phyloP scores from a whole-genome alignment of 2,113 vertebrate genomes.

The Eleginops maclovinus region DNA sequence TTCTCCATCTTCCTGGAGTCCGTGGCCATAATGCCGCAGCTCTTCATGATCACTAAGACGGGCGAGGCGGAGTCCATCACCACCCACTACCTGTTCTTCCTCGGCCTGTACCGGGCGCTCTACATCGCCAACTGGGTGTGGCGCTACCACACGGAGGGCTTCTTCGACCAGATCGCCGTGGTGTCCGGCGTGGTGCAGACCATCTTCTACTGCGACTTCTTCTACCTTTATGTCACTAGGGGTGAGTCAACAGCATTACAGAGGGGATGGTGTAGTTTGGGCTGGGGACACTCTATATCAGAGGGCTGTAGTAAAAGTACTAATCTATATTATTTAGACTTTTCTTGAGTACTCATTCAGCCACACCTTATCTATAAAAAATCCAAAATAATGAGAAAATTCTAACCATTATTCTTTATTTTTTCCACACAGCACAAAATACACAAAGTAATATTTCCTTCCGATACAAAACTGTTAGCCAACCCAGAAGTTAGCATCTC shows the following conservation, averaged over 20 bases:
- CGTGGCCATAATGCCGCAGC: constrained; percentile 96
- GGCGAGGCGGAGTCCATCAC: constrained; percentile 98
- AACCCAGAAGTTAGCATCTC: too few relatives aligned
- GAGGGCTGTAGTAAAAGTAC: not conserved
- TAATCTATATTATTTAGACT: not conserved
- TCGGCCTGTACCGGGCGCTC: constrained; percentile 94
- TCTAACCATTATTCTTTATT: too few relatives aligned
- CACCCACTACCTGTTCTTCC: constrained; percentile 96
- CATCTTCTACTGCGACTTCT: constrained; percentile 99
- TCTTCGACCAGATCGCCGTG: constrained; percentile 95
- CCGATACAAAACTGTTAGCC: too few relatives aligned
- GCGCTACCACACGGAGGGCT: constrained; percentile 93
- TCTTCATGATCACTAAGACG: constrained; percentile 98
- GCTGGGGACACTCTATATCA: not conserved
- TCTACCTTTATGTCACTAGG: constrained; percentile 96
- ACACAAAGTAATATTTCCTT: not conserved
- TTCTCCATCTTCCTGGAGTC: constrained; percentile 99
- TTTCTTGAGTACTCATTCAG: not conserved
- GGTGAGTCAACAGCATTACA: constrained; percentile 77
- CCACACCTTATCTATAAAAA: not conserved
- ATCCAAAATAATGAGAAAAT: not conserved
- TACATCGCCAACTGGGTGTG: constrained; percentile 98
- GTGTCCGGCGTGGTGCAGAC: constrained; percentile 97
- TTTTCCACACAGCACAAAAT: not conserved
- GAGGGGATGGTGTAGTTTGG: not conserved